Evolutionary conservation across 2,113 vertebrate genomes (phyloP).

Genomic region (Entomyzon cyanotis): DNA sequence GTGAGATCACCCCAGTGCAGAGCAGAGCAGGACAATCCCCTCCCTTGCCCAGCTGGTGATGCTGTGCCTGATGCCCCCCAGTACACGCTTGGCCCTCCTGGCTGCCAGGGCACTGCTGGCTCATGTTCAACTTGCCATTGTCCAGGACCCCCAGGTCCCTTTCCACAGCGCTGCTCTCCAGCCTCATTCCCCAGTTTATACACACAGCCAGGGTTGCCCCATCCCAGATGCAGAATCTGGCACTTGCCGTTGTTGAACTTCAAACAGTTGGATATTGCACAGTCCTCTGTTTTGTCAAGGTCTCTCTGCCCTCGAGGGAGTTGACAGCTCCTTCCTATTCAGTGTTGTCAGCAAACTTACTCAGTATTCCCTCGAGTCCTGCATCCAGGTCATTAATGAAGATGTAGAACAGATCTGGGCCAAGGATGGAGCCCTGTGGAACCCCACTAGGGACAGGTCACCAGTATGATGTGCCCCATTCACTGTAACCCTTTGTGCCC

Average conservation of each 20-base stretch:
- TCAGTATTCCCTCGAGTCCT: fast-evolving
- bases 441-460: not conserved
- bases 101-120: not conserved
- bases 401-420: not conserved
- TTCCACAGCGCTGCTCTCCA: fast-evolving
- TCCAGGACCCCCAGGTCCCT: not conserved
- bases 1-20: fast-evolving
- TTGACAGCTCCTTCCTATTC: fast-evolving
- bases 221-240: not conserved
- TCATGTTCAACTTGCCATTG: fast-evolving
- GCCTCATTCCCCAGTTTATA: not conserved
- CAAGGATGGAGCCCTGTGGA: not conserved
- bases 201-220: not conserved
- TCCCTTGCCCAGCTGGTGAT: fast-evolving
- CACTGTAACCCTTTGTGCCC: not conserved
- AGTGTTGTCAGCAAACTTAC: not conserved
- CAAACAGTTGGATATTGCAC: not conserved
- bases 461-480: not conserved
- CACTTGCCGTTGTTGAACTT: not conserved
- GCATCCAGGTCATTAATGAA: not conserved
- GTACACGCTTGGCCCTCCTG: not conserved
- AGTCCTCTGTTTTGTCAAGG: not conserved
- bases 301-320: not conserved
- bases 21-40: not conserved
- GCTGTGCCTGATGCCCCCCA: not conserved